A percentile compares a stretch with the other conserved stretches of the same genome.
phyloP scores from a whole-genome alignment of 2,113 vertebrate species.

The Phalacrocorax brasilianus region DNA sequence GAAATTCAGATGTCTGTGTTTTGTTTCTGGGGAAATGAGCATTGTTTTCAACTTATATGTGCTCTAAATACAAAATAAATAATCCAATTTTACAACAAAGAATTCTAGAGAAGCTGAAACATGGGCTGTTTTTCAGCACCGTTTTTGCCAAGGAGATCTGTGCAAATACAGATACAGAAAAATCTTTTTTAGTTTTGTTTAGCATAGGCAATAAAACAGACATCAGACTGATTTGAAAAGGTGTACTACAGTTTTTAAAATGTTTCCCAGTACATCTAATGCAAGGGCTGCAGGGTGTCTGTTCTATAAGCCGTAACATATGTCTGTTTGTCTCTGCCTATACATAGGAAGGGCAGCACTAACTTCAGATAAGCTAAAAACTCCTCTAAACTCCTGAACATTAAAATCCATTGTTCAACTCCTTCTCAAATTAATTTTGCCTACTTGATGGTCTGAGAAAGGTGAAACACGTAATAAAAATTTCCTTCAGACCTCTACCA shows the following conservation, averaged over 20 bases:
- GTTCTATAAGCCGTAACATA: not conserved
- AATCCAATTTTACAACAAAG: not conserved
- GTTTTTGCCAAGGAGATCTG: not conserved
- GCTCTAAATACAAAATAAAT: not conserved
- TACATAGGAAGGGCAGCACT: not conserved
- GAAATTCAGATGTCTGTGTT: not conserved
- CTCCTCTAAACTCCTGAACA: not conserved
- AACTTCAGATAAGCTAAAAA: not conserved
- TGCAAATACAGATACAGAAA: not conserved
- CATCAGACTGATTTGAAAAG: not conserved
- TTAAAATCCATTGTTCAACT: not conserved
- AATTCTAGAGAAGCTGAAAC: not conserved
- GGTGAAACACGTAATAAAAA: not conserved
- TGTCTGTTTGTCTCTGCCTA: not conserved
- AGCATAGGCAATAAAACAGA: not conserved
- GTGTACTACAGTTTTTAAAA: not conserved
- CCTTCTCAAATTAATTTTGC: not conserved
- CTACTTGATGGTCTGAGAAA: not conserved
- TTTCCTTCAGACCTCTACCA: not conserved
- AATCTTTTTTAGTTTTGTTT: not conserved
- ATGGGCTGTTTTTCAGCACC: rapidly evolving
- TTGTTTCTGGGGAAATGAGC: not conserved
- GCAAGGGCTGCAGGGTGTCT: not conserved
- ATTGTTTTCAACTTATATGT: not conserved
- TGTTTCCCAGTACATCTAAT: not conserved